phyloP scores from a whole-genome alignment of 2,797 vertebrate genomes.

The Sparidentex hasta region DNA sequence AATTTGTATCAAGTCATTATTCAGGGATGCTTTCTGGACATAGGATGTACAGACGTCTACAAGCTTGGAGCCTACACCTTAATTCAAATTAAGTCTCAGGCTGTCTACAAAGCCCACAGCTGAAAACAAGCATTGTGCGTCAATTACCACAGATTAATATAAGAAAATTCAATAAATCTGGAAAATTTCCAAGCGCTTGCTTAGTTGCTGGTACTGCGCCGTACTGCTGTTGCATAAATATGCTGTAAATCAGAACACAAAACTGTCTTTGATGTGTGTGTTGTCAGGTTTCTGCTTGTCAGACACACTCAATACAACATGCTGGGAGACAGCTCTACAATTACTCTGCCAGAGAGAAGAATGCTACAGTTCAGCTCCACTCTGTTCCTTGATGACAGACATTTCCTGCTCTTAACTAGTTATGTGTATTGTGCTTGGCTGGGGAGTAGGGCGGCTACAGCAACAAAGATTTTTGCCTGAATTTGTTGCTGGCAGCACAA shows the following conservation, averaged over 20 bases:
- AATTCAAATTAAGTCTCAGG: conserved; percentile 60
- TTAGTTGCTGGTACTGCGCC: background rate
- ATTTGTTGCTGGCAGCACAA: conserved; percentile 15
- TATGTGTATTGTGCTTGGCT: conserved; percentile 42
- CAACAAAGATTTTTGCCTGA: background rate
- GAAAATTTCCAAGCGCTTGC: conserved; percentile 13
- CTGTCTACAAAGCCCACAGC: conserved; percentile 6
- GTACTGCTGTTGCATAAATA: conserved; percentile 39
- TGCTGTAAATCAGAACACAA: conserved; percentile 36
- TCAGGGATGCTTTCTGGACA: conserved; percentile 40
- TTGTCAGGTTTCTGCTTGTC: conserved; percentile 37
- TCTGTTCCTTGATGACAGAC: conserved; percentile 56
- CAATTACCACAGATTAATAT: conserved; percentile 32
- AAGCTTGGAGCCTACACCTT: conserved; percentile 36
- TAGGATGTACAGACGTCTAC: conserved; percentile 32
- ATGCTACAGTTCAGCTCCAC: conserved; percentile 37
- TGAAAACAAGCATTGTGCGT: conserved; percentile 44
- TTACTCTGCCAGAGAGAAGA: conserved; percentile 60
- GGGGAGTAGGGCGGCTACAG: conserved; percentile 2
- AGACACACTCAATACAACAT: conserved; percentile 32
- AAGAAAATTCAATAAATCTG: conserved; percentile 36
- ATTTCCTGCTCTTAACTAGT: conserved; percentile 63
- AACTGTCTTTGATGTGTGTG: conserved; percentile 38
- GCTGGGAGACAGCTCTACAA: conserved; percentile 55
- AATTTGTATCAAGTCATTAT: conserved; percentile 63